Base-by-base conservation (phyloP, 2,888 invertebrate genomes). In the Cheiracanthium punctorium region DNA sequence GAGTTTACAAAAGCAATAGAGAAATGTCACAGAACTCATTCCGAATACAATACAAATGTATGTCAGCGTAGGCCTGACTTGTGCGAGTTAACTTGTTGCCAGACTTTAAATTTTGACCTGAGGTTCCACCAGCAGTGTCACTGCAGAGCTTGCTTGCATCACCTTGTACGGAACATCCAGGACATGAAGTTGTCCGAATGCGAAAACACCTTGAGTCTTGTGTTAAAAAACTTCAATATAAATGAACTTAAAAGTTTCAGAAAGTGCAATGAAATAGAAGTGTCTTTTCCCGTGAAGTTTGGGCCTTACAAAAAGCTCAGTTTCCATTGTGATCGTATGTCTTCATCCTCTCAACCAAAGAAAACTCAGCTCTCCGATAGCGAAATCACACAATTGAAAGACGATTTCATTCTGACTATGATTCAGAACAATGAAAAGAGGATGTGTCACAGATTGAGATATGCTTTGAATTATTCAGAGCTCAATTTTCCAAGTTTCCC, bases 401-500 rank as follows among this genome's bases (percentile, higher is more conserved):
- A 89, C 70, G 89, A 89, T 58, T 82, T 74, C 14, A 87, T 89
- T 14, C 70, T 85, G 43, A 82, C 86, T 29, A 89, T 89, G 89
- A 79, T 89, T 33, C 72, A 88, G 37, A 89, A 88, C 32, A 85
- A 72, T 33, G 88, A 89, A 17, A 87, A 89, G 41, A 84, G 87
- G 64, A 48, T 89, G 33, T 89, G 89, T 52, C 82, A 84, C 43
- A 72, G 88, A 17, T 72, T 89, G 28, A 82, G 89, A 12, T 71
- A 89, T 58, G 89, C 88, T n/a, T 64, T 89, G 24, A 88, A 89
- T 65, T 89, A 88, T 74, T 89, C 88, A 48, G 88, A 89, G 48
- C 52, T 89, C 14, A 88, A 87, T 76, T 89, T 89, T 70, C 89
- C 89, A 12, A 82, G 81, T 20, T 87, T 85, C 30, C 82, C 84